phyloP scores from a whole-genome alignment of 2,113 vertebrate genomes.

The Falcunculus frontatus region DNA sequence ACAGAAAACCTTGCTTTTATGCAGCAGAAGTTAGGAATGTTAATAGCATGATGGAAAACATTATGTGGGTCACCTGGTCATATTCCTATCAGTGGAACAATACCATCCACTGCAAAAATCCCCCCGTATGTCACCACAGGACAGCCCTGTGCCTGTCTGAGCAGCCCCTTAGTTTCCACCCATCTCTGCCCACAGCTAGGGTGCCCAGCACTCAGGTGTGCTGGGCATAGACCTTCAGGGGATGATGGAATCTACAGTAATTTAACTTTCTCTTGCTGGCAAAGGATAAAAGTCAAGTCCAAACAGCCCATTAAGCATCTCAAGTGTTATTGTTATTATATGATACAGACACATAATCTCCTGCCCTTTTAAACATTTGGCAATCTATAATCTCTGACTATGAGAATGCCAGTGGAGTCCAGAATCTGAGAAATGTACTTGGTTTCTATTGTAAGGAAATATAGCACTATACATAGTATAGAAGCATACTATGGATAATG shows the following conservation, averaged over 20 bases:
- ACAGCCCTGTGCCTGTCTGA: background rate
- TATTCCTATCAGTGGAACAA: background rate
- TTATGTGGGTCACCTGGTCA: background rate
- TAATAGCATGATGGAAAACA: background rate
- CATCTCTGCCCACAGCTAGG: background rate
- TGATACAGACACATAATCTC: background rate
- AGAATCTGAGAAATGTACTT: background rate
- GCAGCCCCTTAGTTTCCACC: background rate
- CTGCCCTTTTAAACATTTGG: background rate
- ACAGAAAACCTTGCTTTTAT: background rate
- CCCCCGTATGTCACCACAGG: background rate
- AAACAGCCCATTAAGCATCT: background rate
- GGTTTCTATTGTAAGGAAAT: background rate
- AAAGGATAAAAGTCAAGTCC: background rate
- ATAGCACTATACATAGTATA: background rate
- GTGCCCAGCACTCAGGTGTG: background rate
- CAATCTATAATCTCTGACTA: background rate
- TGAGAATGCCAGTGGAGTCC: background rate
- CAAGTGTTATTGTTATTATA: background rate
- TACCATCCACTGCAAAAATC: background rate
- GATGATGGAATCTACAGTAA: background rate
- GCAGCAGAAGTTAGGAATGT: background rate
- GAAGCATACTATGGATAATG: background rate
- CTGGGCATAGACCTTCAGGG: background rate
- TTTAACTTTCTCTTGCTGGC: background rate